Conservation (phyloP, 2,113 vertebrate species). For the Oreotrochilus melanogaster region DNA sequence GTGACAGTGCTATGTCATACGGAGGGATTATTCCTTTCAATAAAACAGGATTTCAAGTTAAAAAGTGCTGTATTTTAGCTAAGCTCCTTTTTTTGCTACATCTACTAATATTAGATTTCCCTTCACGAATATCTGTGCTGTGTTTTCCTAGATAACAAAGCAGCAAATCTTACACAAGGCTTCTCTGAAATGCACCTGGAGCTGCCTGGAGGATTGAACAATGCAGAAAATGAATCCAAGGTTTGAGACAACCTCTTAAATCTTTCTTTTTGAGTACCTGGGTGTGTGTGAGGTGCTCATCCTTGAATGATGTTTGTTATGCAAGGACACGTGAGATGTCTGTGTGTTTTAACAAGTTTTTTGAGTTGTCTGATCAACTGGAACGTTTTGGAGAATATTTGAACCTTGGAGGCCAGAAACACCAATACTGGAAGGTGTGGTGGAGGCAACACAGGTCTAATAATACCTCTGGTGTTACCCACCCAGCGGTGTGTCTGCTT, state of each 20-base stretch:
- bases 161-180: not conserved
- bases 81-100: not conserved
- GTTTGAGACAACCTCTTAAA: constrained; percentile 51
- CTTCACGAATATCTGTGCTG: not conserved
- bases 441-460: not conserved
- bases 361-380: not conserved
- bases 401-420: not conserved
- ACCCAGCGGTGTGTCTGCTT: not conserved
- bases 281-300: not conserved
- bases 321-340: not conserved
- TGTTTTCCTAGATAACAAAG: constrained; percentile 39
- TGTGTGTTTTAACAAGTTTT: not conserved
- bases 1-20: not conserved
- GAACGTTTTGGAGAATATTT: not conserved
- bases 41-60: not conserved
- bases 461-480: not conserved
- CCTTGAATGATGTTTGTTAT: not conserved
- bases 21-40: not conserved
- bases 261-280: not conserved
- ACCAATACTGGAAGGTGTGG: not conserved
- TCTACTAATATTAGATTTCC: not conserved
- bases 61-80: not conserved
- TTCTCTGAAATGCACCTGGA: not conserved
- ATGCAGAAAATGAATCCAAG: constrained; percentile 11
- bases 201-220: not conserved